Evolutionary conservation across 1,140 invertebrate genomes (phyloP), one percentile per base, ranked within the genome.

Genomic region (Branchinecta lindahli): DNA sequence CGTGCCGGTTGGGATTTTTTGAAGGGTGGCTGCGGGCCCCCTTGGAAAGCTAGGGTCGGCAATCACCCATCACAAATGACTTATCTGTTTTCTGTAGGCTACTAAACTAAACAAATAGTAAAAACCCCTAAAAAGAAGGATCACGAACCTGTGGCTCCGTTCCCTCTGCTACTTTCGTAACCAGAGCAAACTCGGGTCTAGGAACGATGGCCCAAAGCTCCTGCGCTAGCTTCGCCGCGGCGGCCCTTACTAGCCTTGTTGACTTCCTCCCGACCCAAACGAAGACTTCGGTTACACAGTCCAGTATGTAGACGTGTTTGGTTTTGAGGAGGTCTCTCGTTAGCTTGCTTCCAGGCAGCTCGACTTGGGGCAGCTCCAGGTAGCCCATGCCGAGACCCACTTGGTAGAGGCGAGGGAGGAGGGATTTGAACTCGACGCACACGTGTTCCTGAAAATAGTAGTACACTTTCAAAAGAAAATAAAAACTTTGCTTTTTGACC

Each of bases 211-310:
- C 87, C 78, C 94, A 93, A 45, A 98, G 79, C 81, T 98, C 95
- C 76, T 96, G 92, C 0, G 92, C 94, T 44, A 99, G 78, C 80
- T 98, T 98, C 45, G 97, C 85, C 15, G 95, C 95, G 8, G 97
- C 97, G 61, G 96, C 95, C 72, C 96, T 85, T 0, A 99, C 91
- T 70, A 99, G 79, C 69, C 95, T 82, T 0, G 96, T 96, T 0
- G 96, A 98, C 79, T 98, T 98, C 78, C 96, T 95, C 7, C 97
- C 96, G 81, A 98, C 94, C 94, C 96, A 99, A 10, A 99, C 92
- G 81, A 96, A 99, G n/a, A 99, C 85, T 79, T 99, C 97, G 46
- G 89, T 82, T 75, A 88, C 89, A 77, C 93, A 96, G 79, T 99
- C 97, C 33, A 99, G 83, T 77, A 99, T 93, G 79, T 98, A 99